Evolutionary conservation across 2,888 invertebrate genomes (phyloP), one percentile per base, ranked within the genome.

Genomic region (Lepidocyrtinus sp.): DNA sequence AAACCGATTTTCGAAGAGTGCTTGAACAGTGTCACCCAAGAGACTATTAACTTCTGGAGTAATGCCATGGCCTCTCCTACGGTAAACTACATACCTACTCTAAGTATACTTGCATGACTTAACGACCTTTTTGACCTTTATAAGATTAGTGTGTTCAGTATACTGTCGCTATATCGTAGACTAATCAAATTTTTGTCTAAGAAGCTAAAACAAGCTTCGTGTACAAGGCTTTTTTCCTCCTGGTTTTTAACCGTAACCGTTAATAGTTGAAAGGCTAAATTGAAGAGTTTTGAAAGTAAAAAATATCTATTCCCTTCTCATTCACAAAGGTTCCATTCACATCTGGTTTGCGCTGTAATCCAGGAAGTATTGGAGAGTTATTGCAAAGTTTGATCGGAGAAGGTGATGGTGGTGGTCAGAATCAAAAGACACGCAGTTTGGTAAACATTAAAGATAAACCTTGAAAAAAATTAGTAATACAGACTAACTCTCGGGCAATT

Each of bases 11-110:
- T 92, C 25, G 87, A 88, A 27, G 88, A 87, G 17, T 89, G 88
- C n/a, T 85, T 90, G 46, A 87, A 88, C 80, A 90, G 89, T 82
- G 88, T 91, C 2, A 89, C 90, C 24, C 88, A 89, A 17, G 90
- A 90, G 81, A 90, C 89, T 1, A 84, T 89, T 26, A 87, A 87
- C 27, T 90, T 91, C 87, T 92, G 91, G 91, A 76, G 82, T 26
- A 70, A 77, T 22, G 80, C 84, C 21, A 73, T 87, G 24, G 74
- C 78, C 22, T 76, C 82, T 9, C 86, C 86, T 1, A 82, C 75
- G 2, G 86, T 86, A 82, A 82, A 80, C 69, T 63, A 12, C 46
- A 2, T n/a, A n/a, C n/a, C n/a, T n/a, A n/a, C n/a, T n/a, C n/a
- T n/a, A n/a, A n/a, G n/a, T n/a, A n/a, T n/a, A n/a, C n/a, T n/a